Evolutionary conservation across 1,140 invertebrate genomes (phyloP).

Genomic region (Octopus sinensis): DNA sequence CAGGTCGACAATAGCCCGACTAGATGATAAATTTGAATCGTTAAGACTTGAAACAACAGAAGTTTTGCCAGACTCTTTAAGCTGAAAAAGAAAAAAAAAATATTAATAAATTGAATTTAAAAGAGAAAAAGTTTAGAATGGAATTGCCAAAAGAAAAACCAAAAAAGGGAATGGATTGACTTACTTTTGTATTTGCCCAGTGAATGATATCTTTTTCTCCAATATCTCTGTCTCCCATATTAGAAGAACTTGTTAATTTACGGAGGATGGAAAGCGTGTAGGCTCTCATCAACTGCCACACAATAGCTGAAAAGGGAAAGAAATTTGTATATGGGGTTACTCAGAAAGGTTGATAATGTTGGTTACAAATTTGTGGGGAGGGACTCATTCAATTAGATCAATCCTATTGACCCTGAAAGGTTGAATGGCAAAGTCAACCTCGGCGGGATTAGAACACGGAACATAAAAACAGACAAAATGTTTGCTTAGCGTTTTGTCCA

Average conservation of each 20-base stretch:
- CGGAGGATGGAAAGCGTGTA: slow-evolving; percentile 93
- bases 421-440: too few species aligned
- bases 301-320: slow-evolving; percentile 69
- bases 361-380: too few species aligned
- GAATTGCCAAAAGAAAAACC: background rate
- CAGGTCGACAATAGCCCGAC: slow-evolving; percentile 86
- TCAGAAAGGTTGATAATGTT: too few species aligned
- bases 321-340: background rate
- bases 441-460: too few species aligned
- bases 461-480: too few species aligned
- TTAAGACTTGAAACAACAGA: slow-evolving; percentile 82
- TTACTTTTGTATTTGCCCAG: slow-evolving; percentile 94
- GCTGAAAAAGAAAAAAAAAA: slow-evolving; percentile 34
- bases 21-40: slow-evolving; percentile 81
- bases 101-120: too few species aligned
- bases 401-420: too few species aligned
- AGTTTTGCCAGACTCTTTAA: slow-evolving; percentile 71
- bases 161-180: slow-evolving; percentile 19
- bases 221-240: slow-evolving; percentile 66
- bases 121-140: background rate
- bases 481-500: too few species aligned
- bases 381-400: too few species aligned
- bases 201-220: slow-evolving; percentile 93
- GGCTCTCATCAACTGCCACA: slow-evolving; percentile 98
- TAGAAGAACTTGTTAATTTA: slow-evolving; percentile 66